Evolutionary conservation across 2,888 invertebrate species (phyloP).

Genomic region (Helleia helle): DNA sequence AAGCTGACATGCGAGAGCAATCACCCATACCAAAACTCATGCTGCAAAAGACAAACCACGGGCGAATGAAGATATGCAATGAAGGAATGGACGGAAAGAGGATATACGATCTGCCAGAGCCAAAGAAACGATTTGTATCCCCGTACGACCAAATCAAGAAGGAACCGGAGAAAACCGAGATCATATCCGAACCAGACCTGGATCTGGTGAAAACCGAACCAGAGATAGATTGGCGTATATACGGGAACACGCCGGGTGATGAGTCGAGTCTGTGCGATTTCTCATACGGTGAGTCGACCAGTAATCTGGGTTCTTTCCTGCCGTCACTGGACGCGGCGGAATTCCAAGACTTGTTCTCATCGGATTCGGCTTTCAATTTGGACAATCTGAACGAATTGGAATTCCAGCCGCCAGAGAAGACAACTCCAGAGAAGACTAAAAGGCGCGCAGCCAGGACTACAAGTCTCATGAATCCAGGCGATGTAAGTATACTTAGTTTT

Average conservation of each 20-base stretch:
- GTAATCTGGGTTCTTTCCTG: slow-evolving; percentile 33
- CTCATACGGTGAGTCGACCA: slow-evolving; percentile 44
- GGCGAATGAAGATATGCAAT: slow-evolving; percentile 40
- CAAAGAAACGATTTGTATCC: slow-evolving; percentile 26
- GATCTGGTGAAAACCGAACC: slow-evolving; percentile 43
- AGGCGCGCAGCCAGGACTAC: slow-evolving; percentile 30
- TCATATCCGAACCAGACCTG: slow-evolving; percentile 37
- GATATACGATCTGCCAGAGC: slow-evolving; percentile 40
- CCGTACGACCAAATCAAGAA: slow-evolving; percentile 30
- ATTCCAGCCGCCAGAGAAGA: slow-evolving; percentile 24
- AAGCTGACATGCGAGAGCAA: slow-evolving; percentile 61
- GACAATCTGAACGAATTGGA: slow-evolving; percentile 33
- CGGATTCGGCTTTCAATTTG: slow-evolving; percentile 33
- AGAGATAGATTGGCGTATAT: slow-evolving; percentile 43
- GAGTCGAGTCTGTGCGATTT: slow-evolving; percentile 47
- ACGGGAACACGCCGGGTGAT: slow-evolving; percentile 30
- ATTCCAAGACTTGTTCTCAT: slow-evolving; percentile 42
- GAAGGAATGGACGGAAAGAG: slow-evolving; percentile 20
- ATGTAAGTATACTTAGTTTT: slow-evolving; percentile 24
- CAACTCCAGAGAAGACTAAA: slow-evolving; percentile 31
- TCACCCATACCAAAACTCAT: slow-evolving; percentile 64
- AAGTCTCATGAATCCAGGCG: slow-evolving; percentile 31
- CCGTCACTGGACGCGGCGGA: slow-evolving; percentile 38
- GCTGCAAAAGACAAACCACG: slow-evolving; percentile 52
- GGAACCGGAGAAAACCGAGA: slow-evolving; percentile 28